A percentile compares a stretch with the other conserved stretches of the same genome.
These are phyloP conservation scores for Cydia strobilella DNA, from an alignment of 1,140 invertebrate genomes.

Conservation along the genomic window DNA sequence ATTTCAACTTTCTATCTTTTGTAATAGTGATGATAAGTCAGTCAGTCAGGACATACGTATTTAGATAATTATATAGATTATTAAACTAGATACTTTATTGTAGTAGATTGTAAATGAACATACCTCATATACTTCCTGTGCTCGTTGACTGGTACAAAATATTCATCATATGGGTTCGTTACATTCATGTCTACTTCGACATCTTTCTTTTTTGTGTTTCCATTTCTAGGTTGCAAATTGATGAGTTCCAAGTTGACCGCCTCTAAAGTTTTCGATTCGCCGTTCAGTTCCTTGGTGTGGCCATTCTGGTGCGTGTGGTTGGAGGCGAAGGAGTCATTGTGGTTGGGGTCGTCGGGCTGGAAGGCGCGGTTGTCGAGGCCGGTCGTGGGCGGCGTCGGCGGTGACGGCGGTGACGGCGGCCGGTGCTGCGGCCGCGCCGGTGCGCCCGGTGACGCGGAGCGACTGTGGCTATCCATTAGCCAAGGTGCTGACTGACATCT, in stretches of 20 bases:
- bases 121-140: conserved; percentile 92
- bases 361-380: conserved; percentile 73
- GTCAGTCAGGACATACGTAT: too few relatives aligned
- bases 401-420: conserved; percentile 69
- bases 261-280: conserved; percentile 79
- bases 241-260: conserved; percentile 90
- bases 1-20: too few relatives aligned
- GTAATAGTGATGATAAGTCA: too few relatives aligned
- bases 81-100: too few relatives aligned
- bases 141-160: conserved; percentile 91
- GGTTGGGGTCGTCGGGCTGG: conserved; percentile 71
- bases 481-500: conserved; percentile 76
- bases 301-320: conserved; percentile 59
- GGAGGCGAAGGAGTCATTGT: conserved; percentile 70
- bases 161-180: conserved; percentile 88
- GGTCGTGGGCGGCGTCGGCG: conserved; percentile 60
- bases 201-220: conserved; percentile 83
- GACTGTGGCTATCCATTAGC: conserved; percentile 74
- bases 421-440: conserved; percentile 64
- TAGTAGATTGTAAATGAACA: too few relatives aligned
- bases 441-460: conserved; percentile 72
- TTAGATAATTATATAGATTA: too few relatives aligned
- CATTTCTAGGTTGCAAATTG: conserved; percentile 86
- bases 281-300: conserved; percentile 65
- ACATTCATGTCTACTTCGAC: conserved; percentile 85